Evolutionary conservation across 2,888 invertebrate genomes (phyloP).

Genomic region (Xestia ashworthii): DNA sequence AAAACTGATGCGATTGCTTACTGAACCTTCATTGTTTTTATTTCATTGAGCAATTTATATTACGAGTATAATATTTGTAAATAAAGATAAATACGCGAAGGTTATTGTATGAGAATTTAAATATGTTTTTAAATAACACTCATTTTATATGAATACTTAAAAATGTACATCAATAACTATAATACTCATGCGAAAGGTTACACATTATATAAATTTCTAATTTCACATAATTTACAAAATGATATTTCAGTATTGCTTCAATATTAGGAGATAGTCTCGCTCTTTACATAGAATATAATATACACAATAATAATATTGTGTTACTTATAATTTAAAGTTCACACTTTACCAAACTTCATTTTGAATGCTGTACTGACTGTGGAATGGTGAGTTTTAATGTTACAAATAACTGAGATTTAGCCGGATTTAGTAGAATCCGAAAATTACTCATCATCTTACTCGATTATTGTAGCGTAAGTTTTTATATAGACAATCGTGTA

Average conservation of each 20-base stretch:
- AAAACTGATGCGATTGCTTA: conserved; percentile 1
- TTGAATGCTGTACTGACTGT: conserved; percentile 63
- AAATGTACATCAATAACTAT: conserved; percentile 61
- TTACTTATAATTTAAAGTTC: conserved; percentile 39
- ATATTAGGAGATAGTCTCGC: conserved; percentile 78
- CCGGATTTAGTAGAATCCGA: conserved; percentile 14
- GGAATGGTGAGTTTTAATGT: conserved; percentile 69
- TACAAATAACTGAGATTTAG: conserved; percentile 29
- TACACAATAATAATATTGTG: conserved; percentile 57
- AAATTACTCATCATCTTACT: conserved; percentile 38
- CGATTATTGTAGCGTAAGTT: conserved; percentile 41
- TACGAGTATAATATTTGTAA: conserved; percentile 34
- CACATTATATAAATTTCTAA: conserved; percentile 68
- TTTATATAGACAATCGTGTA: conserved; percentile 30
- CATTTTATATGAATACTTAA: conserved; percentile 49
- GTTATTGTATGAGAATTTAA: conserved; percentile 24
- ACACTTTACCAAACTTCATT: conserved; percentile 9
- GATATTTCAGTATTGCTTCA: conserved; percentile 86
- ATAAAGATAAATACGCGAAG: conserved; percentile 36
- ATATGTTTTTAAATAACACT: conserved; percentile 26
- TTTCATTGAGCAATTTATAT: conserved; percentile 67
- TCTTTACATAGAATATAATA: conserved; percentile 65
- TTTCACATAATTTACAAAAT: conserved; percentile 76
- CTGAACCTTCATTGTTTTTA: conserved; percentile 17
- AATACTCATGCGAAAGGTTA: conserved; percentile 58